A percentile compares a stretch with the other conserved stretches of the same genome.
Conservation (phyloP, 1,140 invertebrate genomes). For the Drosophila kepulauana region DNA sequence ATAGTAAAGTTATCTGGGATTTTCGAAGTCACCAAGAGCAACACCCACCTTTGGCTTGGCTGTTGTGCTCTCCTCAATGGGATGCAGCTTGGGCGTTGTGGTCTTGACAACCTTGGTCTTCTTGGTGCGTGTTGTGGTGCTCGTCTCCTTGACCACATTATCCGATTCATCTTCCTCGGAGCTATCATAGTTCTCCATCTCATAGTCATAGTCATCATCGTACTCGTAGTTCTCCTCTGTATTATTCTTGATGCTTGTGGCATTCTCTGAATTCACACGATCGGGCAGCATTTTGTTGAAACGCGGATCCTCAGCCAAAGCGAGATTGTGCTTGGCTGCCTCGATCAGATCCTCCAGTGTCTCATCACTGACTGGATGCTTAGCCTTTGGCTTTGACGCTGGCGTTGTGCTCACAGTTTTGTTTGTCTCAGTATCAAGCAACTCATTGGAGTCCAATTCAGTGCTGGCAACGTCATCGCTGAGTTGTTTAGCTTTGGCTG, state of each 20-base stretch:
- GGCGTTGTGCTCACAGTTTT: slow-evolving; percentile 27
- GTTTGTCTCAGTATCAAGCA: slow-evolving; percentile 42
- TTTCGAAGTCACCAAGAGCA: too few species aligned
- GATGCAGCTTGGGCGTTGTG: slow-evolving; percentile 57
- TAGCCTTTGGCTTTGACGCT: slow-evolving; percentile 1
- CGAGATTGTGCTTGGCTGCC: slow-evolving; percentile 73
- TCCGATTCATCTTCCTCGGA: slow-evolving; percentile 37
- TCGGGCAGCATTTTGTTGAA: slow-evolving; percentile 79
- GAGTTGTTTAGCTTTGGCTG: slow-evolving; percentile 26
- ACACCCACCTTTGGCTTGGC: slow-evolving; percentile 55
- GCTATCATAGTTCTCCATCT: slow-evolving; percentile 52
- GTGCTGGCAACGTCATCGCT: slow-evolving; percentile 59
- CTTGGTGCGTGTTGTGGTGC: slow-evolving; percentile 44
- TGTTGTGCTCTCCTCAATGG: slow-evolving; percentile 60
- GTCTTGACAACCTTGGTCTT: slow-evolving; percentile 49
- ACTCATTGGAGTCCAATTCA: slow-evolving; percentile 60
- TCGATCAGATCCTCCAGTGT: slow-evolving; percentile 70
- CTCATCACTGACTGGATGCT: slow-evolving; percentile 63
- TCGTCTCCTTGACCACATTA: slow-evolving; percentile 56
- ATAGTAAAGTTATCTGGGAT: neutral
- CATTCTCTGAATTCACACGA: slow-evolving; percentile 51
- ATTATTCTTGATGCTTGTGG: slow-evolving; percentile 53
- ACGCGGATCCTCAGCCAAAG: slow-evolving; percentile 75
- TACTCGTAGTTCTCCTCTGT: slow-evolving; percentile 65
- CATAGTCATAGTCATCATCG: slow-evolving; percentile 52